A percentile compares a stretch with the other conserved stretches of the same genome.
These are phyloP conservation scores for Geodia barretti DNA, from an alignment of 37 sponge, comb jelly and placozoan species.

Conservation along the genomic window DNA sequence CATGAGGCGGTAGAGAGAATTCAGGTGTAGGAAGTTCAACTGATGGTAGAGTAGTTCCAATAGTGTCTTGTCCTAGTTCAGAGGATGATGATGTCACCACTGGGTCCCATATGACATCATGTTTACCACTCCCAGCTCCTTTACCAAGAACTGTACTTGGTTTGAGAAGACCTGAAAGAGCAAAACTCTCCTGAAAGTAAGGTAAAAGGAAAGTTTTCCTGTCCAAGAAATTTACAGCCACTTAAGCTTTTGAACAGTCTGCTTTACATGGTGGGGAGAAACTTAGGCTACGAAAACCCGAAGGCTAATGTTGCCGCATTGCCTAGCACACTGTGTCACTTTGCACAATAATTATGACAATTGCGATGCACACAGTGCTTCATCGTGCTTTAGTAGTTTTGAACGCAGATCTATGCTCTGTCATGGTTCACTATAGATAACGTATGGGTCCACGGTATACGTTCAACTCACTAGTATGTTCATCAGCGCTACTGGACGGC, in stretches of 20 bases:
- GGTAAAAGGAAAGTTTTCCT: too few species aligned
- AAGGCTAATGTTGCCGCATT: too few species aligned
- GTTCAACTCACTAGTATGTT: not conserved
- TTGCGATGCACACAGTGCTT: not conserved
- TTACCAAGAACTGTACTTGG: not conserved
- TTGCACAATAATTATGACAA: too few species aligned
- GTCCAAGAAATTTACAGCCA: too few species aligned
- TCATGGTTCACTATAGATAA: not conserved
- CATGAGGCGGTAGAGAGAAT: not conserved
- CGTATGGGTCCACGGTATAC: too few species aligned
- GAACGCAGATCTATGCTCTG: too few species aligned
- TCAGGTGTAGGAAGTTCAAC: not conserved
- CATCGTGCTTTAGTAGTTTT: too few species aligned
- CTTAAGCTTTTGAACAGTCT: too few species aligned
- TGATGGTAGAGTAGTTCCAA: not conserved
- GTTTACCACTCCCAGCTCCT: not conserved
- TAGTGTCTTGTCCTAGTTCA: not conserved
- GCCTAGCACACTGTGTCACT: too few species aligned
- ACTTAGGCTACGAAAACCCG: too few species aligned
- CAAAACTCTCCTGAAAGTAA: too few species aligned
- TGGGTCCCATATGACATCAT: not conserved
- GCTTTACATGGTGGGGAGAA: too few species aligned
- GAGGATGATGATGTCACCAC: not conserved
- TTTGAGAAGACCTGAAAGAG: not conserved
- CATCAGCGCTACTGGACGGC: not conserved